Evolutionary conservation across 2,113 vertebrate species (phyloP), one percentile per base, ranked within the genome.

Genomic region (Urocolius indicus): DNA sequence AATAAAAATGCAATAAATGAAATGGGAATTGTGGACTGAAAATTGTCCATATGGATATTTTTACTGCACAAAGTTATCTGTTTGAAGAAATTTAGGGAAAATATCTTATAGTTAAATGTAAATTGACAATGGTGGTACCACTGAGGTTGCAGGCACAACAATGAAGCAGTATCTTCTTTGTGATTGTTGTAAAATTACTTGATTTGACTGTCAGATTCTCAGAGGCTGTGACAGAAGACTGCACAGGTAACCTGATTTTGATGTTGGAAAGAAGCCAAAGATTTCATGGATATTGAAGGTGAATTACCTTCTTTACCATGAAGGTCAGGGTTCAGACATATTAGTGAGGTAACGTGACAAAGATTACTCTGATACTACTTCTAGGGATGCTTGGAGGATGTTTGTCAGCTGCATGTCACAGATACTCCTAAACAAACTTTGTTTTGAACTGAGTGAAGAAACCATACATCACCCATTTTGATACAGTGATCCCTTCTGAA

Each of bases 321-420:
- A 89, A 48, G 83, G 78, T 91, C 84, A 95, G 65, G 21, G 91
- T 87, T 95, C 90, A 95, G 78, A 87, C 46, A 76, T 34, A 62
- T 95, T 84, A 94, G 55, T 36, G 29, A 71, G 19, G 11, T 65
- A 77, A 79, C 61, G 54, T 46, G 82, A 49, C 65, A 75, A 84
- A 93, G 4, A 8, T 66, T 83, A 38, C 19, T 22, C 20, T 57
- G n/a, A 41, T 79, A 78, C 9, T 24, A 6, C 46, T 92, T 87
- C 62, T 72, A 71, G 69, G 34, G 27, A 36, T 46, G 21, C 23
- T 82, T 72, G 41, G 54, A 88, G 1, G 8, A 57, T 79, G 20
- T 73, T 81, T 93, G 88, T 76, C 62, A 61, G 59, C 46, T 76
- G 69, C 26, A 18, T 89, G 48, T 71, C 66, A 86, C 22, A 65